Conservation (phyloP, 2,797 vertebrate species). For the Acropternis orthonyx region DNA sequence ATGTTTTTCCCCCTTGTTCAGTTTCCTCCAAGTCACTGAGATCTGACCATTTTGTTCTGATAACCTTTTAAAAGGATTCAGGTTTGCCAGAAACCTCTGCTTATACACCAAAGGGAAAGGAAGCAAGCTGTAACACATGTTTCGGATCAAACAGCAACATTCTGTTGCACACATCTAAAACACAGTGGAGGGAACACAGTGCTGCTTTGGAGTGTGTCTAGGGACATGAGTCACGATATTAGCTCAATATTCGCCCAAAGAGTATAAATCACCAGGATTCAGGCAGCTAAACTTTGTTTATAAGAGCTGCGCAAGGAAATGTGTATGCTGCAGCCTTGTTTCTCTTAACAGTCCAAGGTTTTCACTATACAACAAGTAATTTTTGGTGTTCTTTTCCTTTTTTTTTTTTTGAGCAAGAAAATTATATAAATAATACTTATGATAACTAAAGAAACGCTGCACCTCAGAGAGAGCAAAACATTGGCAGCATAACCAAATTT, state of each 20-base stretch:
- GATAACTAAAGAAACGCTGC: not conserved
- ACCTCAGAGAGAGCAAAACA: not conserved
- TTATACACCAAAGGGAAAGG: not conserved
- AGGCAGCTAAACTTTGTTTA: not conserved
- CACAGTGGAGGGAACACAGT: conserved; percentile 19
- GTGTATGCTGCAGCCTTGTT: not conserved
- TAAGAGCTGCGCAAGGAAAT: not conserved
- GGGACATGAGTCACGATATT: conserved; percentile 13
- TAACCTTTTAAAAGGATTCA: not conserved
- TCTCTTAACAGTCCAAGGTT: not conserved
- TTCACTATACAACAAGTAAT: not conserved
- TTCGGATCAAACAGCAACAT: conserved; percentile 52
- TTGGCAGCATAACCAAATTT: not conserved
- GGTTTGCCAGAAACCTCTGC: conserved; percentile 1
- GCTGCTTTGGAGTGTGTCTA: conserved; percentile 2
- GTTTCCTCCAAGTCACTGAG: not conserved
- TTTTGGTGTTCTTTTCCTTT: not conserved
- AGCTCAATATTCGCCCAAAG: conserved; percentile 55
- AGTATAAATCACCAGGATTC: conserved; percentile 4
- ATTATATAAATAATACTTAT: not conserved
- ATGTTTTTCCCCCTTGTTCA: not conserved
- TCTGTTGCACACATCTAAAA: conserved; percentile 33
- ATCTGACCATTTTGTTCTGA: not conserved
- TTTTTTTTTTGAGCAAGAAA: not conserved
- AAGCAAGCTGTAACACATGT: conserved; percentile 4